These are phyloP conservation scores for Xylocopa sonorina DNA, from an alignment of 1,140 invertebrate species.

Conservation along the genomic window DNA sequence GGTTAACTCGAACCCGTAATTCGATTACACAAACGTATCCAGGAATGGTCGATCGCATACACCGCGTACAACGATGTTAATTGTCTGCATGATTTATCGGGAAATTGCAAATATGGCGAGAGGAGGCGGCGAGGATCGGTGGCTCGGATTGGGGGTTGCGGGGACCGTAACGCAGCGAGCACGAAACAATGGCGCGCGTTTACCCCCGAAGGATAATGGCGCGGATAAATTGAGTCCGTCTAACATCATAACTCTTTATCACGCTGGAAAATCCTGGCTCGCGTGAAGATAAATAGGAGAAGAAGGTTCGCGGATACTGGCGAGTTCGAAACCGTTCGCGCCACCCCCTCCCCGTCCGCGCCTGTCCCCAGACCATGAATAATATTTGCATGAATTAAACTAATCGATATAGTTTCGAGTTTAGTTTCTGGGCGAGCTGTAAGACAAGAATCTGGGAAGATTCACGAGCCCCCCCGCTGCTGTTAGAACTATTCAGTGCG, in stretches of 20 bases:
- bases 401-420: slow-evolving; percentile 42
- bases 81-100: slow-evolving; percentile 33
- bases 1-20: neutral
- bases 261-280: neutral
- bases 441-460: slow-evolving; percentile 48
- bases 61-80: slow-evolving; percentile 14
- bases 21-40: neutral
- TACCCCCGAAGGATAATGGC: slow-evolving; percentile 29
- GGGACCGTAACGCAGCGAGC: neutral
- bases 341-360: neutral
- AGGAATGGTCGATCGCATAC: neutral
- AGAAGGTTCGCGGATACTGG: slow-evolving; percentile 13
- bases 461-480: slow-evolving; percentile 10
- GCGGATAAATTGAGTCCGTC: slow-evolving; percentile 40
- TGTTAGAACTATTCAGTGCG: slow-evolving; percentile 53
- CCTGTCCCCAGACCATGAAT: slow-evolving; percentile 16
- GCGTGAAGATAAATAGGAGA: slow-evolving; percentile 38
- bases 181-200: slow-evolving; percentile 27
- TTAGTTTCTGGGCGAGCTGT: slow-evolving; percentile 15
- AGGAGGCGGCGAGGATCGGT: neutral
- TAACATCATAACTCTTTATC: slow-evolving; percentile 44
- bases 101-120: neutral
- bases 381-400: slow-evolving; percentile 55
- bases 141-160: too few species aligned
- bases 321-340: neutral